Base-by-base conservation (phyloP, 2,113 vertebrate genomes). In the Isurus oxyrinchus region DNA sequence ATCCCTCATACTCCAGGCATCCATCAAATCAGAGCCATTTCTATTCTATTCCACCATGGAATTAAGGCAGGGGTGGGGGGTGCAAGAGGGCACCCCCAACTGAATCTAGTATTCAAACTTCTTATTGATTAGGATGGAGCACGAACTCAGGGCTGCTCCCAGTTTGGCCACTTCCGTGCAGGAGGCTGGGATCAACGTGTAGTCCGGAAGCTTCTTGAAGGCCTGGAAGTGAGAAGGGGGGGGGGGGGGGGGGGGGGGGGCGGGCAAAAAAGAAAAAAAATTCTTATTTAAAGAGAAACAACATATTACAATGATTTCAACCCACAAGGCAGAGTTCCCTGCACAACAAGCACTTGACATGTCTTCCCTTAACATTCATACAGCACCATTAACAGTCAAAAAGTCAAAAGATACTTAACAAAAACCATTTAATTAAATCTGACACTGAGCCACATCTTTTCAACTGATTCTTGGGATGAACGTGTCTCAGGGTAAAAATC, bases 81-180 rank as follows among this genome's bases (percentile, higher is more conserved):
- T 40, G 13, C 63, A 69, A 69, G 67, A 27, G 67, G 4, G 19
- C 69, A 27, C 72, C 10, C 31, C 11, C 5, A 49, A 1, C 6
- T 19, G 35, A 7, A 40, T 44, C 57, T 97, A 98, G 97, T 96
- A 97, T 87, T 3, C 97, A 96, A 97, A 98, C 96, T 98, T 98
- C 97, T 98, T 98, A 97, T 98, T 99, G 97, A 99, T 98, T 96
- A 99, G 98, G 40, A 99, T 98, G 97, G 98, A 99, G 97, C 99
- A 98, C 0, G 98, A 99, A 86, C 98, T 98, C 93, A 99, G 98
- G 23, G 98, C 97, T 0, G 98, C 98, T 0, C 98, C 98, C 14
- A 98, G 98, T 96, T 99, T 99, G 96, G 98, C 98, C 96, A 98
- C 97, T 97, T 99, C 99, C 3, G 98, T 98, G 98, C 98, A 98